Percentiles rank a stretch among this genome's conserved stretches.
phyloP scores from a whole-genome alignment of 2,888 invertebrate genomes.

The Patella caerulea region DNA sequence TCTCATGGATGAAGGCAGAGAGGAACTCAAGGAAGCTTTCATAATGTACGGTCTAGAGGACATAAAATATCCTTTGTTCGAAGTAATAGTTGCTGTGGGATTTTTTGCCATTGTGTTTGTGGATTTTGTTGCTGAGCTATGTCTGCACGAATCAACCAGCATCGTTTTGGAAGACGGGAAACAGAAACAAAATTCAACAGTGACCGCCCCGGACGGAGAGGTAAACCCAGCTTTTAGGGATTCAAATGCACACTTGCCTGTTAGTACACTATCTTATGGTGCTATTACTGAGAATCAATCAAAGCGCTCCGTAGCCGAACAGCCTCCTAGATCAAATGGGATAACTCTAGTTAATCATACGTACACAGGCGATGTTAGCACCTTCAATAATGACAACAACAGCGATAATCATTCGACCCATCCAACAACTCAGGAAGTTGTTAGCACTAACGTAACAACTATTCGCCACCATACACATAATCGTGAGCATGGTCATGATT shows the following conservation, averaged over 20 bases:
- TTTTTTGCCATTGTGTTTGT: constrained; percentile 64
- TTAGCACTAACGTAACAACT: background rate
- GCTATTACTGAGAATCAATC: background rate
- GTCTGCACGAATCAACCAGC: background rate
- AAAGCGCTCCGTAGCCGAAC: background rate
- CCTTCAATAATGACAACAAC: background rate
- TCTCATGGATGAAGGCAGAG: constrained; percentile 61
- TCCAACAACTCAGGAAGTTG: background rate
- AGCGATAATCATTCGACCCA: background rate
- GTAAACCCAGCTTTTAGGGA: background rate
- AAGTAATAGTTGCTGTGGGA: constrained; percentile 61
- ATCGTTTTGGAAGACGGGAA: constrained; percentile 9
- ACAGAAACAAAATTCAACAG: background rate
- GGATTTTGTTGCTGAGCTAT: constrained; percentile 37
- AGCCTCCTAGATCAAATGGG: background rate
- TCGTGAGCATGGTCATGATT: background rate
- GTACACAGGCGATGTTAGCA: background rate
- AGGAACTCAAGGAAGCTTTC: constrained; percentile 46
- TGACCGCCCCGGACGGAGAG: background rate
- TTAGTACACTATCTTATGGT: background rate
- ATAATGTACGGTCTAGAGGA: background rate
- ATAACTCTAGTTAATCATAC: background rate
- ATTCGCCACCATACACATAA: background rate
- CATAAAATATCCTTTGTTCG: constrained; percentile 60
- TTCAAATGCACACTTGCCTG: background rate